Base-by-base conservation (phyloP, 1,140 invertebrate genomes). In the Heliconius congener region DNA sequence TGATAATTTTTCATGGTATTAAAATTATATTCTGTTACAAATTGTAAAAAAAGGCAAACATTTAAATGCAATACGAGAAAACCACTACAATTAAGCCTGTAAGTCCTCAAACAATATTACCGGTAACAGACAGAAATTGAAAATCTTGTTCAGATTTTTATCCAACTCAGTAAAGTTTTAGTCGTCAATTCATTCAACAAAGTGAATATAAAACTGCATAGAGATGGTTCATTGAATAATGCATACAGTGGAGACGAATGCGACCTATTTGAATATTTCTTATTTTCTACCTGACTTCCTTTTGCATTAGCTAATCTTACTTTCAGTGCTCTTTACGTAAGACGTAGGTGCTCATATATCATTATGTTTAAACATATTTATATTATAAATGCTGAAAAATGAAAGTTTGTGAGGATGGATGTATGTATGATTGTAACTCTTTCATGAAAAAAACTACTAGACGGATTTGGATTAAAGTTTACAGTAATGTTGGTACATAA, bases 251-350 rank as follows among this genome's bases (percentile, higher is more conserved):
- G 37, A 75, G 55, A 75, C 37, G 74, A 75, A 75, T 42, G 55
- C 74, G 30, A 66, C 74, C 60, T 60, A 75, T 75, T 75, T 60
- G 74, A 75, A 75, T 75, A 75, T 75, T 66, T 55, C 19, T 37
- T 75, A 75, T 75, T 66, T 75, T 66, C 74, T 60, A 75, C 37
- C 55, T 66, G 27, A 30, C 13, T 30, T 16, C 23, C 27, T 66
- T 66, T 66, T 66, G 27, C 23, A 27, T 66, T 66, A 66, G 60
- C 60, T 30, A 30, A 27, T 66, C 60, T 66, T 66, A 66, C 60
- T 66, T 66, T 66, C 60, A 66, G 1, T 13, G 27, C 27, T 66
- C 60, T 66, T 66, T 27, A 30, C 11, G 3, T 30, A 27, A 16
- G 60, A 30, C 57, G 57, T 27, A 66, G 11, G 0, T 66, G 11